Evolutionary conservation across 2,888 invertebrate species (phyloP), one percentile per base, ranked within the genome.

Genomic region (Anthophora plumipes): DNA sequence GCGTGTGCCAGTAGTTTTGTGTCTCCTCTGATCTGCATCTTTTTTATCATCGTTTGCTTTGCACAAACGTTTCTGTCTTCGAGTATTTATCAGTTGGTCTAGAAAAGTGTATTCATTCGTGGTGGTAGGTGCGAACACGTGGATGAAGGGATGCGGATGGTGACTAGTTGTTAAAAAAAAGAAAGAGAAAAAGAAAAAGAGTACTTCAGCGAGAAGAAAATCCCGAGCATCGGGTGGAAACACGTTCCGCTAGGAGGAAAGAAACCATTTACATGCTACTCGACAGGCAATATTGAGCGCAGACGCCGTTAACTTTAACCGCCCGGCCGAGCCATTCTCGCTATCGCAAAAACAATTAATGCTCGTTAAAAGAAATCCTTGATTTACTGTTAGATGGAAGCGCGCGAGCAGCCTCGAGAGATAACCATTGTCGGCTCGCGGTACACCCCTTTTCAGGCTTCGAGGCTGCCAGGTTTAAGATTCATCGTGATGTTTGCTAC

Each of bases 331-430:
- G 89, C 88, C 89, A 90, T 91, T 90, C 86, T 88, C 90, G 89
- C 92, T 93, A 92, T 93, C 91, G 91, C 92, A 92, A 93, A 93
- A 93, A 93, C 93, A 93, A 93, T 93, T 93, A 92, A 92, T 92
- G 92, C 91, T 91, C 92, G 92, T 93, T 93, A 92, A 93, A 93
- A 93, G 93, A 93, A 93, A 92, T 92, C 92, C 91, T 90, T 93
- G 92, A 93, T 93, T 93, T 93, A 93, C 90, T 82, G 89, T 80
- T 77, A 85, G 88, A 87, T 83, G 84, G 89, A 14, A 88, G 89
- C 90, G 85, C 79, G 85, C 25, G 43, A 77, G 59, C 39, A 20
- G 39, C 31, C 31, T 83, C 82, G 86, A 91, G 86, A 91, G 92
- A 92, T 93, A 93, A 92, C 91, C 89, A 85, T 89, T 87, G 84